phyloP scores from a whole-genome alignment of 2,113 vertebrate species.

The Elephantulus edwardii region DNA sequence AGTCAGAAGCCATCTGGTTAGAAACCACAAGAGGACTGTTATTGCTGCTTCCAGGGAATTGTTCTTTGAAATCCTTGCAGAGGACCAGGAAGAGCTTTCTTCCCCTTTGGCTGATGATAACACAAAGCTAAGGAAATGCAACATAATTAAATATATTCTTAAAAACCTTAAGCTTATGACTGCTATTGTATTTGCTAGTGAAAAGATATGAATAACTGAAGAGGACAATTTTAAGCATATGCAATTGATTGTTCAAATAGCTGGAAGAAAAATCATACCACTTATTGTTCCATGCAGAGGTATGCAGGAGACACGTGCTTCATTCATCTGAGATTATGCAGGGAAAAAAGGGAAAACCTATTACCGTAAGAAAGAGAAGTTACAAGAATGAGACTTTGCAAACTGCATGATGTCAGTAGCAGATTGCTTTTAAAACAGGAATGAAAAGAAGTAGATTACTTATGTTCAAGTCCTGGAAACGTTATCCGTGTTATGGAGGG shows the following conservation, averaged over 20 bases:
- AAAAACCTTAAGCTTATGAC: background rate
- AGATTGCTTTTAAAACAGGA: background rate
- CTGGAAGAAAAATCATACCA: background rate
- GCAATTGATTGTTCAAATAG: background rate
- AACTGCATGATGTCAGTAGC: background rate
- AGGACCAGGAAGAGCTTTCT: background rate
- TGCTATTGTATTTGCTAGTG: background rate
- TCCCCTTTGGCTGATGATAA: background rate
- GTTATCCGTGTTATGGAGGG: background rate
- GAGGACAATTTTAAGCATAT: background rate
- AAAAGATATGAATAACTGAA: background rate
- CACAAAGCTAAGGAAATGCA: background rate
- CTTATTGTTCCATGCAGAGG: background rate
- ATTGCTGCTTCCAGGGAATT: constrained; percentile 39
- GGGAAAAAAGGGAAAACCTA: background rate
- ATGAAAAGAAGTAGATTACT: background rate
- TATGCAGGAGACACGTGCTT: background rate
- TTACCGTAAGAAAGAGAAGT: background rate
- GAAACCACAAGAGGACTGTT: background rate
- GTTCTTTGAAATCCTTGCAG: background rate
- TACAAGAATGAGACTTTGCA: background rate
- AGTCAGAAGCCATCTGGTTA: background rate
- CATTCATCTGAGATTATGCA: background rate
- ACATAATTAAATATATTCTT: background rate
- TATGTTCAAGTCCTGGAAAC: background rate